Base-by-base conservation (phyloP, 2,113 vertebrate species). In the Typhlomys cinereus region DNA sequence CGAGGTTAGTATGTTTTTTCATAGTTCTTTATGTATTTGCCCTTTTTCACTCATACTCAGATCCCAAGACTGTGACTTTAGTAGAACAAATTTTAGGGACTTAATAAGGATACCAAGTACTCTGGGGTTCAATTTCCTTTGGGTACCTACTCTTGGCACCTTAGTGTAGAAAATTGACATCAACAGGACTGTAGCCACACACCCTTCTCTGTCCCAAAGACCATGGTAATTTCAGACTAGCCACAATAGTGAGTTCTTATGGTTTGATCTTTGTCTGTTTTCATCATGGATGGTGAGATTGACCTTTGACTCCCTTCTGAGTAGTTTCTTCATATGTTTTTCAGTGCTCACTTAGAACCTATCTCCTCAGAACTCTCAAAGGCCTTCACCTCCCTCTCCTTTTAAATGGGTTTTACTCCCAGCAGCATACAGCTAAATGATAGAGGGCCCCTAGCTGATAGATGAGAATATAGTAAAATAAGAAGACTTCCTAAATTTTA, bases 81-180 rank as follows among this genome's bases (percentile, higher is more conserved):
- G 79, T n/a, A 89, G 66, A 89, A 36, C 36, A 80, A 83, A 23
- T 76, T 48, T 93, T 50, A 61, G 23, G 18, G 46, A 92, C 39
- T 54, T 66, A 71, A 41, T 59, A 84, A 54, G 79, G 36, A 71
- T 89, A 59, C 57, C 85, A 41, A 94, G 41, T 86, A 79, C 14
- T 75, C 27, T 34, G 59, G 41, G 64, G n/a, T 85, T 81, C 61
- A 75, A 8, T 66, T 50, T 8, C 41, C 62, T 18, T 48, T 73
- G 54, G 17, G 23, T 46, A 25, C 4, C 84, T 76, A 71, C n/a
- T 67, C 39, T 76, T 20, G 70, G 48, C n/a, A 70, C 25, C 36
- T 31, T n/a, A 15, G 17, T 74, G 36, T 14, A 41, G n/a, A 75
- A 85, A 13, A 67, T 71, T 15, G n/a, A n/a, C n/a, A 46, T 64